These are phyloP conservation scores for Acronicta aceris DNA, from an alignment of 2,888 invertebrate species.

Conservation along the genomic window DNA sequence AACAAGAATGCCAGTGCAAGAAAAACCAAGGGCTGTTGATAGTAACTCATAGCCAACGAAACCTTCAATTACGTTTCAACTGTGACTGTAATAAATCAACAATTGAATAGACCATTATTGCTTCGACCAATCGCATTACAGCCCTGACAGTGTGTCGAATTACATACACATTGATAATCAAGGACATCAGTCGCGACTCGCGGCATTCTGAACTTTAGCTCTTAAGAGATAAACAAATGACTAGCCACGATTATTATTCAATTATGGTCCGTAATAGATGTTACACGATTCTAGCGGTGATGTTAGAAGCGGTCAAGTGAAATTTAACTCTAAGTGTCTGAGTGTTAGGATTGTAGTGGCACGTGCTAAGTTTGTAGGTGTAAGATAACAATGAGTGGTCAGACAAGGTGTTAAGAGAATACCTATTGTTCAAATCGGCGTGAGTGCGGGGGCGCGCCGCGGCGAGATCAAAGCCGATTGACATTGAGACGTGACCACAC, in stretches of 20 bases:
- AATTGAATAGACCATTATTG: slow-evolving; percentile 64
- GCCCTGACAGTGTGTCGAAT: slow-evolving; percentile 63
- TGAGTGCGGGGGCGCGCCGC: slow-evolving; percentile 61
- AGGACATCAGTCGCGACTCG: slow-evolving; percentile 41
- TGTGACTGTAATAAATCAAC: slow-evolving; percentile 69
- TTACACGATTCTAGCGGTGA: slow-evolving; percentile 40
- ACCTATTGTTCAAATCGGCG: slow-evolving; percentile 69
- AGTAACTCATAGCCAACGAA: slow-evolving; percentile 46
- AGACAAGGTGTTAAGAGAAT: slow-evolving; percentile 72
- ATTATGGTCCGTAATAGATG: slow-evolving; percentile 35
- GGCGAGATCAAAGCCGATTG: slow-evolving; percentile 74
- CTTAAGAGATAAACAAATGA: slow-evolving; percentile 47
- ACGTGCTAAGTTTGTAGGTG: slow-evolving; percentile 38
- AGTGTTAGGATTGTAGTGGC: slow-evolving; percentile 18
- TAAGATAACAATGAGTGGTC: slow-evolving; percentile 68
- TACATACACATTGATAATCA: slow-evolving; percentile 58
- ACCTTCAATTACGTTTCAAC: slow-evolving; percentile 67
- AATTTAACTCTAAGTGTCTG: slow-evolving; percentile 40
- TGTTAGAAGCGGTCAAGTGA: slow-evolving; percentile 34
- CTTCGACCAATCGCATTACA: slow-evolving; percentile 68
- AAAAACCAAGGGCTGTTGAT: slow-evolving; percentile 19
- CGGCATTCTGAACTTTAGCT: slow-evolving; percentile 46
- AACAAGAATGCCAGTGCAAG: slow-evolving; percentile 29
- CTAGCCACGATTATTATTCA: slow-evolving; percentile 50
- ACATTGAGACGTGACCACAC: slow-evolving; percentile 75